Conservation (phyloP, 2,113 vertebrate genomes). For the Cercocebus atys region DNA sequence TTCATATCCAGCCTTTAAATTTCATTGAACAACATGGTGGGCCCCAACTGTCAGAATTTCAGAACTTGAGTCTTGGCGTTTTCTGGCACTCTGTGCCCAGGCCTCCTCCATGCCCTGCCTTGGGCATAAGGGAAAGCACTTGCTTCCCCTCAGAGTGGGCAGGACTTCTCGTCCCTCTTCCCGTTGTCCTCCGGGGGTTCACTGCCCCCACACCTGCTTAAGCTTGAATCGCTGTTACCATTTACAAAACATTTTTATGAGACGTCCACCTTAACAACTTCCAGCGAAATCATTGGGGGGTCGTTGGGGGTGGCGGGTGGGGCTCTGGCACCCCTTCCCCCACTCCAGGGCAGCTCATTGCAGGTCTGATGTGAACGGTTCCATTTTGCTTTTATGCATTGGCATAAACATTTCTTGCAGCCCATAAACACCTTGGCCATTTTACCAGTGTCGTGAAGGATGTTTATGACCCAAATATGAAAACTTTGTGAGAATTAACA, state of each 20-base stretch:
- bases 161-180: neutral
- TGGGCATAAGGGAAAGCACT: neutral
- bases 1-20: neutral
- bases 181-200: fast-evolving
- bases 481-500: conserved; percentile 59
- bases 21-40: neutral
- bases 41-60: neutral
- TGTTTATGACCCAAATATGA: conserved; percentile 80
- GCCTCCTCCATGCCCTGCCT: neutral
- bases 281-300: conserved; percentile 42
- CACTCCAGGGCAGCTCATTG: neutral
- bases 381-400: conserved; percentile 46
- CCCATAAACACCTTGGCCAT: conserved; percentile 82
- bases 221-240: conserved; percentile 8
- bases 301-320: neutral
- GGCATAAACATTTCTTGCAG: conserved; percentile 78
- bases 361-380: neutral
- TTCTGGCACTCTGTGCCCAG: neutral
- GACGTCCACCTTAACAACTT: conserved; percentile 60
- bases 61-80: neutral
- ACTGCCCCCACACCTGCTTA: conserved; percentile 75
- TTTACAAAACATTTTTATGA: conserved; percentile 72
- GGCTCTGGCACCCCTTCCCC: neutral
- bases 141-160: neutral
- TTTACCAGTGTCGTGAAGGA: conserved; percentile 78